Evolutionary conservation across 2,888 invertebrate species (phyloP), one percentile per base, ranked within the genome.

Genomic region (Melanostoma scalare): DNA sequence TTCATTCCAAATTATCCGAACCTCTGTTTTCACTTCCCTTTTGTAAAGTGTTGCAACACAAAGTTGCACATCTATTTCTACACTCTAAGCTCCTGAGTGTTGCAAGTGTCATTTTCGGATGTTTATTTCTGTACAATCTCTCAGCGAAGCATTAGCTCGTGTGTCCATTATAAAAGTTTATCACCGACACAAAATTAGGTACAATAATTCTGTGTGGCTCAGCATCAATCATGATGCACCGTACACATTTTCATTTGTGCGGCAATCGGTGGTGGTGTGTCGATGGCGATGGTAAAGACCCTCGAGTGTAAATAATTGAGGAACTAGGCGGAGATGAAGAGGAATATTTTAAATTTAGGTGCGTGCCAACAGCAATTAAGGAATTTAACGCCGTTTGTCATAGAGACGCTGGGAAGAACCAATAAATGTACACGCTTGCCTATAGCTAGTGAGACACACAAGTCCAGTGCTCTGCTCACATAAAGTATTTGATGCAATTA

Each of bases 341-440:
- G 6, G 3, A 67, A 48, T 44, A 46, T 73, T 68, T 82, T 69
- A 58, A 82, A 82, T 74, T 77, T 73, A 82, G 73, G 61, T 82
- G 82, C 77, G 82, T 82, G 78, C 82, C 82, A 78, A 73, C 44
- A 77, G 78, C 82, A 82, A 82, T 82, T 82, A 77, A 74, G 73
- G 68, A 69, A 77, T 77, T 77, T 63, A 77, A 82, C 52, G 73
- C 77, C 40, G 42, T 68, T 73, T 73, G 73, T 65, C 55, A 71
- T 75, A 58, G 69, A 53, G 2, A 35, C 56, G n/a, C 6, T 40
- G 20, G 9, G 6, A 73, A 40, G 48, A 36, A 60, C 38, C 40
- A 40, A 65, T 48, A 42, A 42, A 9, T 58, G 9, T 42, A 31
- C 30, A 48, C 20, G 61, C 46, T 10, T 35, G n/a, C 53, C 30